These are phyloP conservation scores for Corydoras sp. DNA, from an alignment of 2,113 vertebrate genomes.

Conservation along the genomic window DNA sequence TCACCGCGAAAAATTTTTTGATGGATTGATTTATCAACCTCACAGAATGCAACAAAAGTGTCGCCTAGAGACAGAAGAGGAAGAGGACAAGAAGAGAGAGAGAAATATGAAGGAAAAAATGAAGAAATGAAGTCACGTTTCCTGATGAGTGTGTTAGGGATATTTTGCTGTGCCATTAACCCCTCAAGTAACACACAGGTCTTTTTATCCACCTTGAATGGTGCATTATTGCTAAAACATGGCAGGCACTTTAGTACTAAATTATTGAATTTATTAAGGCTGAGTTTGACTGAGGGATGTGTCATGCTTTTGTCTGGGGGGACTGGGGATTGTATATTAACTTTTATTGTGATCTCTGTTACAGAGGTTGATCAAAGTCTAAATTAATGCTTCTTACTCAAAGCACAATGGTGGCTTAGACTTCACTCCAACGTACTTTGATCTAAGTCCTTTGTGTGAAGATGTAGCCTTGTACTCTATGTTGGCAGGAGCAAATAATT, in stretches of 20 bases:
- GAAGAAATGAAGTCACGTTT: constrained; percentile 54
- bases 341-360: not conserved
- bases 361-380: too few species aligned
- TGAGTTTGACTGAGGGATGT: constrained; percentile 10
- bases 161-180: constrained; percentile 54
- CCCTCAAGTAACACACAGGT: constrained; percentile 35
- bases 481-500: too few species aligned
- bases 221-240: constrained; percentile 49
- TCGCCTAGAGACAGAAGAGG: constrained; percentile 70
- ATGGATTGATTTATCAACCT: constrained; percentile 99
- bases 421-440: too few species aligned
- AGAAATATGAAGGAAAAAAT: constrained; percentile 49
- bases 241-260: constrained; percentile 49
- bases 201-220: constrained; percentile 48
- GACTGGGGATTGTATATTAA: constrained; percentile 18
- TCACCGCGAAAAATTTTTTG: constrained; percentile 99
- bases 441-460: too few species aligned
- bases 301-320: constrained; percentile 13
- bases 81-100: constrained; percentile 26
- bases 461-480: too few species aligned
- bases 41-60: constrained; percentile 96
- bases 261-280: not conserved
- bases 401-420: too few species aligned
- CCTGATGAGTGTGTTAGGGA: constrained; percentile 44
- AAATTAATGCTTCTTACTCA: too few species aligned